Percentiles rank a stretch among this genome's conserved stretches.
Evolutionary conservation across 2,888 invertebrate genomes (phyloP).

Genomic region (Hoplodrina blanda): DNA sequence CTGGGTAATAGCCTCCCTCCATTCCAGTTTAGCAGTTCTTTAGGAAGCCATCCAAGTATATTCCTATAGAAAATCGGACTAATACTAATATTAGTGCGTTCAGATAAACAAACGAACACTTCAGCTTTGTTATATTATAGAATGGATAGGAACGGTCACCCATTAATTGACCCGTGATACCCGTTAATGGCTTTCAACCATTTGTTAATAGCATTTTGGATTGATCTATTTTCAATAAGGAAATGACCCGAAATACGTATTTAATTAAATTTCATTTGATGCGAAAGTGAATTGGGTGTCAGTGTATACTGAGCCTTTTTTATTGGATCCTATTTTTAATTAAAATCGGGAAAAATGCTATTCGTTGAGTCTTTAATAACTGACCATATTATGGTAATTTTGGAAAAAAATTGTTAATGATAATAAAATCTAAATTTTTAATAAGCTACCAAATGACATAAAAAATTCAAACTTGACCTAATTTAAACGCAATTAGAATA

Average conservation of each 20-base stretch:
- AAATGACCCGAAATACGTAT: not conserved
- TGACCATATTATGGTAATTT: not conserved
- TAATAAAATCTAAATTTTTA: too few species aligned
- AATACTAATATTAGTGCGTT: too few species aligned
- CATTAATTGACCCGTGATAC: not conserved
- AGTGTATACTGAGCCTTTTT: not conserved
- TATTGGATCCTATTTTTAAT: not conserved
- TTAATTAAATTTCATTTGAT: not conserved
- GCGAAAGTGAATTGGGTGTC: not conserved
- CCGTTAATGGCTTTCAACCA: not conserved
- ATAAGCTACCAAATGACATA: too few species aligned
- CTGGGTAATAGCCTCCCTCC: too few species aligned
- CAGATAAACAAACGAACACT: too few species aligned
- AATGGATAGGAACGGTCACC: not conserved
- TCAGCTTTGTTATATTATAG: too few species aligned
- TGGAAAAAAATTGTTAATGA: too few species aligned
- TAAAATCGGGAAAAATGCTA: not conserved
- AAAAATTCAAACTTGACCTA: too few species aligned
- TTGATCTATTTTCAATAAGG: not conserved
- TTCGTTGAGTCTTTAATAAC: not conserved
- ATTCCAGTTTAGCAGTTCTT: too few species aligned
- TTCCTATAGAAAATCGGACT: too few species aligned
- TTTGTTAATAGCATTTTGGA: slow-evolving; percentile 22
- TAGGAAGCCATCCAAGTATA: too few species aligned
- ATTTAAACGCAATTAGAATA: too few species aligned